Base-by-base conservation (phyloP, 2,113 vertebrate genomes). In the Corapipo altera region DNA sequence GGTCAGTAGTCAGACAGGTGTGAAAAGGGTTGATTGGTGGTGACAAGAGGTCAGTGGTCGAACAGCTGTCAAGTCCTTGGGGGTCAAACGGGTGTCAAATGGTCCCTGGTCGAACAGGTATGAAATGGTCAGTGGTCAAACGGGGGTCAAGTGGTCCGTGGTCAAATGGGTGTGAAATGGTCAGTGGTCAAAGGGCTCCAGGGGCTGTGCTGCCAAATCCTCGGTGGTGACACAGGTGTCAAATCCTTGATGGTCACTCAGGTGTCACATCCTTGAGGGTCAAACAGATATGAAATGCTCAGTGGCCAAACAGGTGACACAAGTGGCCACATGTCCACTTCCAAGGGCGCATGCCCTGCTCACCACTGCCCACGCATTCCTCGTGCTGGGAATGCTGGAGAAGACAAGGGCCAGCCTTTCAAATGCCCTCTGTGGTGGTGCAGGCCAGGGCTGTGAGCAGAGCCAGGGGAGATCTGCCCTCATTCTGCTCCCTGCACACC, bases 321-420 rank as follows among this genome's bases (percentile, higher is more conserved):
- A 3, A 26, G 20, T 3, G 15, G 41, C 8, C 58, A 43, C 6
- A 43, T 0, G 2, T 11, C 46, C 9, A 0, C 51, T 27, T 13
- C 21, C 55, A 7, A 55, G 71, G 78, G 9, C 77, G 21, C 39
- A 0, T 3, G 0, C 15, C 59, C 15, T 8, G 8, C 27, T 37
- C 57, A 3, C 8, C 12, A 8, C 39, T 65, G 62, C 41, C 62
- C 28, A 7, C 12, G 6, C 62, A 7, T 32, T 43, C 39, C 28
- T 22, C 7, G n/a, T 5, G 0, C 33, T 32, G 65, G 64, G 46
- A n/a, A 41, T 4, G 44, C 70, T 9, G 54, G 24, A 3, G 39
- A 1, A 20, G 59, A 4, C 7, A 0, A 21, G 59, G 86, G 59
- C 80, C 6, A 5, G 65, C 2, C 70, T 69, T 49, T 39, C 11